Evolutionary conservation across 2,113 vertebrate genomes (phyloP).

Genomic region (Tringa solitaria): DNA sequence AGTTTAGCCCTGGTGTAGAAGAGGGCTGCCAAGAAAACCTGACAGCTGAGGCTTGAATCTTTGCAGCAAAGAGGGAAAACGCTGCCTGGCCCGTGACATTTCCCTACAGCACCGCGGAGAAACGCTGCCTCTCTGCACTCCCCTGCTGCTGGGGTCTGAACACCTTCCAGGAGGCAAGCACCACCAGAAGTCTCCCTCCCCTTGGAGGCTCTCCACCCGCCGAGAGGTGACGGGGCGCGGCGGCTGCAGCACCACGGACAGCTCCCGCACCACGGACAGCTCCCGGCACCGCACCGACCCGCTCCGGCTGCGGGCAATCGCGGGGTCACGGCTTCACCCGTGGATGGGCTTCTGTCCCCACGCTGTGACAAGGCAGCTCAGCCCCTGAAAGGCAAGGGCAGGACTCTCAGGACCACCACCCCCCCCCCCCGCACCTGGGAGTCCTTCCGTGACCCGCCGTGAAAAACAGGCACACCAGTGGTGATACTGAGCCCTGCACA

Average conservation of each 20-base stretch:
- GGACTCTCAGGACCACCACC: neutral
- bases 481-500: rapidly evolving
- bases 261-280: neutral
- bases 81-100: neutral
- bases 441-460: rapidly evolving
- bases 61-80: neutral
- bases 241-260: neutral
- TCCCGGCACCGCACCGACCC: too few species aligned
- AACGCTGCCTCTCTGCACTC: rapidly evolving
- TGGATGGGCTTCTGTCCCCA: rapidly evolving
- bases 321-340: rapidly evolving
- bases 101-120: neutral
- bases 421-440: too few species aligned
- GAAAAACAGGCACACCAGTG: rapidly evolving
- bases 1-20: neutral
- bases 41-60: neutral
- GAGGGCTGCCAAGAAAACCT: neutral
- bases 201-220: rapidly evolving
- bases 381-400: neutral
- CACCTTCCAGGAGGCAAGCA: rapidly evolving
- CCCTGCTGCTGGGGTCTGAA: neutral
- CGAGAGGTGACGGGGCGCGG: rapidly evolving
- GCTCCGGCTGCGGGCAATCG: neutral
- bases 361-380: neutral
- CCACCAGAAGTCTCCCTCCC: neutral